phyloP scores from a whole-genome alignment of 1,140 invertebrate species.

The Procambarus virginalis region DNA sequence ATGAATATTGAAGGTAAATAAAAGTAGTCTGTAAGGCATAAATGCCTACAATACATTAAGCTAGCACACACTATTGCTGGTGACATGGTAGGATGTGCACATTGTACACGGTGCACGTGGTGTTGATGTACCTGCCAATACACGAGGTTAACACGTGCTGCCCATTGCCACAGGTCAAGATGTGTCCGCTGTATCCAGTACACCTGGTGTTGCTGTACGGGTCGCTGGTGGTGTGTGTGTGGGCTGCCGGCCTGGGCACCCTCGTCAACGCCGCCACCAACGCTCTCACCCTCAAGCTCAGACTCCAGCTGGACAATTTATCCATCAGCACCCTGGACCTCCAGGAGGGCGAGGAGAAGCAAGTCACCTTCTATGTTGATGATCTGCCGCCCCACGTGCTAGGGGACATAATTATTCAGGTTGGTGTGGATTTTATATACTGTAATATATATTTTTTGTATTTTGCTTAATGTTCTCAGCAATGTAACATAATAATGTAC shows the following conservation, averaged over 20 bases:
- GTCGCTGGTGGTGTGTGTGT: slow-evolving; percentile 76
- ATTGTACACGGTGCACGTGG: no score
- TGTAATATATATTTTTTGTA: no score
- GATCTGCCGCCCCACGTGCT: slow-evolving; percentile 51
- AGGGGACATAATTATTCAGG: slow-evolving; percentile 57
- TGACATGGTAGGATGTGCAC: no score
- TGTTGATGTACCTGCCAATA: no score
- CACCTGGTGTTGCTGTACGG: slow-evolving; percentile 78
- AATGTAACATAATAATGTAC: no score
- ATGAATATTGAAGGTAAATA: no score
- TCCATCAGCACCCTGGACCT: slow-evolving; percentile 8
- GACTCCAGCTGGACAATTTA: slow-evolving; percentile 31
- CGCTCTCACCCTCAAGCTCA: slow-evolving; percentile 31
- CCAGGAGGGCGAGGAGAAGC: slow-evolving; percentile 65
- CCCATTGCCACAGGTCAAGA: slow-evolving; percentile 63
- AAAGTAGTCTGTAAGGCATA: no score
- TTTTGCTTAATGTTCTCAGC: no score
- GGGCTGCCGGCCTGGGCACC: slow-evolving; percentile 76
- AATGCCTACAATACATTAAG: no score
- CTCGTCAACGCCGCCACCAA: slow-evolving; percentile 70
- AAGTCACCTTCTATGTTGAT: slow-evolving; percentile 72
- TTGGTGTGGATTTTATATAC: slow-evolving; percentile 33
- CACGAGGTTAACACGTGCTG: no score
- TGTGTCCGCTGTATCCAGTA: slow-evolving; percentile 80
- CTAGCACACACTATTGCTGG: no score